Percentiles rank a stretch among this genome's conserved stretches.
Evolutionary conservation across 2,888 invertebrate species (phyloP).

Genomic region (Tridacna gigas): DNA sequence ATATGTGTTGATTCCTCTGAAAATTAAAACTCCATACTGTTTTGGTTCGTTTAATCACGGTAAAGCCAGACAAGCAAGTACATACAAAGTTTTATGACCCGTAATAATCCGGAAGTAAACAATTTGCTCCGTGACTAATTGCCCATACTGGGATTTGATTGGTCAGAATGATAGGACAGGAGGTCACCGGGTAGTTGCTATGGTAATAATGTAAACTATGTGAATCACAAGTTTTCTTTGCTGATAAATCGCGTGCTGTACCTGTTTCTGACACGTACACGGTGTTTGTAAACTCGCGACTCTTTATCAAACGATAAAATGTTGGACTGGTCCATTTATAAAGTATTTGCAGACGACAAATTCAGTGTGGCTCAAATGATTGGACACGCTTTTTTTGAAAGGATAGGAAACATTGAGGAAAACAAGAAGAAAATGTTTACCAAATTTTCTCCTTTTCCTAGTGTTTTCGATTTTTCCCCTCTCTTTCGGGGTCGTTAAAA

Average conservation of each 20-base stretch:
- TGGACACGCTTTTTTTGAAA: background rate
- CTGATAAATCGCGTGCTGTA: constrained; percentile 13
- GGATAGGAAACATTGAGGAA: background rate
- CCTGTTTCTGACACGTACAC: constrained; percentile 10
- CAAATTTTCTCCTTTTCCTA: background rate
- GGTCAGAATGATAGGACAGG: constrained; percentile 24
- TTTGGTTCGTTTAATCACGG: background rate
- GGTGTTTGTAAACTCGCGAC: background rate
- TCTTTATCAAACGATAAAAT: constrained; percentile 77
- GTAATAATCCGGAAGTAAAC: constrained; percentile 54
- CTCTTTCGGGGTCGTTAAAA: too few relatives aligned
- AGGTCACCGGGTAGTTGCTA: constrained; percentile 32
- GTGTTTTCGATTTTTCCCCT: too few relatives aligned
- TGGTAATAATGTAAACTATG: constrained; percentile 59
- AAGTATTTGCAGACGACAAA: too few relatives aligned
- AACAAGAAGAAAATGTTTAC: background rate
- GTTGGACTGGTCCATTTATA: too few relatives aligned
- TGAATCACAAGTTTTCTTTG: constrained; percentile 22
- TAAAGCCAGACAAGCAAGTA: constrained; percentile 17
- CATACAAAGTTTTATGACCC: constrained; percentile 29
- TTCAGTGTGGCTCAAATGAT: background rate
- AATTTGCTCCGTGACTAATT: constrained; percentile 34
- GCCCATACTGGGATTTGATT: constrained; percentile 38
- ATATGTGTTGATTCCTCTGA: background rate
- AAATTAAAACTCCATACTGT: background rate